Base-by-base conservation (phyloP, 2,797 vertebrate species). In the Mus minutoides region DNA sequence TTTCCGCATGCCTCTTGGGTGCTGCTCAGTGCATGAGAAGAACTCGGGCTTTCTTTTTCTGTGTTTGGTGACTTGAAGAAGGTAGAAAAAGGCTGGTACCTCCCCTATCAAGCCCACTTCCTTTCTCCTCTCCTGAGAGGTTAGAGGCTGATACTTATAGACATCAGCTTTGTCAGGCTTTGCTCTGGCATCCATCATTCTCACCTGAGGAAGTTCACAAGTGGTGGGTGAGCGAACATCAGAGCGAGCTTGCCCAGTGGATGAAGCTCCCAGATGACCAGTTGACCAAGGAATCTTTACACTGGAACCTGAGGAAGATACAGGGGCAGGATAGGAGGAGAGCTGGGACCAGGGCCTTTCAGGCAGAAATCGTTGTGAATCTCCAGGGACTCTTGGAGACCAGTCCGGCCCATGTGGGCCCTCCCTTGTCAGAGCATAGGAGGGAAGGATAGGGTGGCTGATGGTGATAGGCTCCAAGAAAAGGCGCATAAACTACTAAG, bases 1-100 rank as follows among this genome's bases (percentile, higher is more conserved):
- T 40, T 58, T 79, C 46, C 0, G 0, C 6, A 52, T 0, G 6
- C 16, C 54, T 79, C 54, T 24, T 4, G 4, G 12, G 31, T 34
- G 37, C 34, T 16, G 37, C 8, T 2, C 13, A 34, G 2, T 9
- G 22, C n/a, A 6, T 43, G 62, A 40, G 49, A 60, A 60, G 40
- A 85, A 21, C 24, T 1, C 29, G 34, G 9, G 17, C 24, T 6
- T 64, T 80, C 62, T 75, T 56, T 26, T 58, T 60, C 17, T 49
- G 3, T 1, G 71, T 76, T 67, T 2, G 67, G 19, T 10, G 0
- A 79, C 37, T 37, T 7, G 82, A 40, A 46, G 26, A 75, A 54
- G 49, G 14, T 5, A 24, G n/a, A 54, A 43, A 78, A 40, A 13
- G 40, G 31, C 56, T 82, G 4, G 46, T 37, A 54, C 26, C 22